Evolutionary conservation across 2,797 vertebrate genomes (phyloP).

Genomic region (Bradypodion pumilum): DNA sequence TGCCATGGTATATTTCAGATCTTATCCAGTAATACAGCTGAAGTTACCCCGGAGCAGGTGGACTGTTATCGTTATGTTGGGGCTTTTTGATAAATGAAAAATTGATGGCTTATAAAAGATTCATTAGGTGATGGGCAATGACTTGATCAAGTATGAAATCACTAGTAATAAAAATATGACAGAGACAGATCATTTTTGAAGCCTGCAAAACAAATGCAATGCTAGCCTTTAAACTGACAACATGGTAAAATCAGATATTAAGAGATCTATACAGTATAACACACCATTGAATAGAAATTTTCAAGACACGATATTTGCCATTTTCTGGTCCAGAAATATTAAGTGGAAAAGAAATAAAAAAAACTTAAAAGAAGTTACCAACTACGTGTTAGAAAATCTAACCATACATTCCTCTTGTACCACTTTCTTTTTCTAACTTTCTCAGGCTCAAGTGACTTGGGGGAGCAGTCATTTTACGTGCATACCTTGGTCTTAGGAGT

Average conservation of each 20-base stretch:
- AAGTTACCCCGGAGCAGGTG: not conserved
- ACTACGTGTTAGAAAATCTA: no score
- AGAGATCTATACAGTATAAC: not conserved
- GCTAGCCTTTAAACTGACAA: not conserved
- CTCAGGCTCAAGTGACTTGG: no score
- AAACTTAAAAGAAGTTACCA: no score
- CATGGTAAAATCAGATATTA: not conserved
- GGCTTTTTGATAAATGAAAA: conserved; percentile 4
- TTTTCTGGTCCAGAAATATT: not conserved
- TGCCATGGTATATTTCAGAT: not conserved
- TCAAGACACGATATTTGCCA: not conserved
- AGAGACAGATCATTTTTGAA: not conserved
- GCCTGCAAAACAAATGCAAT: conserved; percentile 8
- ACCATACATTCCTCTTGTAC: no score
- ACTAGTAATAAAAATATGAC: not conserved
- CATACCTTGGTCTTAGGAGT: no score
- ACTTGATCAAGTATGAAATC: conserved; percentile 7
- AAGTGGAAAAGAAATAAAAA: no score
- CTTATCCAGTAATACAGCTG: not conserved
- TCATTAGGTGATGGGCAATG: conserved; percentile 12
- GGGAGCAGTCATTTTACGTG: no score
- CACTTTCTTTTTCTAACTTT: no score
- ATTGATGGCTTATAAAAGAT: conserved; percentile 2
- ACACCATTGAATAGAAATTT: not conserved
- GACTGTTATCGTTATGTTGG: not conserved